Percentiles rank a stretch among this genome's conserved stretches.
Conservation (phyloP, 2,113 vertebrate species). For the Steatornis caripensis region DNA sequence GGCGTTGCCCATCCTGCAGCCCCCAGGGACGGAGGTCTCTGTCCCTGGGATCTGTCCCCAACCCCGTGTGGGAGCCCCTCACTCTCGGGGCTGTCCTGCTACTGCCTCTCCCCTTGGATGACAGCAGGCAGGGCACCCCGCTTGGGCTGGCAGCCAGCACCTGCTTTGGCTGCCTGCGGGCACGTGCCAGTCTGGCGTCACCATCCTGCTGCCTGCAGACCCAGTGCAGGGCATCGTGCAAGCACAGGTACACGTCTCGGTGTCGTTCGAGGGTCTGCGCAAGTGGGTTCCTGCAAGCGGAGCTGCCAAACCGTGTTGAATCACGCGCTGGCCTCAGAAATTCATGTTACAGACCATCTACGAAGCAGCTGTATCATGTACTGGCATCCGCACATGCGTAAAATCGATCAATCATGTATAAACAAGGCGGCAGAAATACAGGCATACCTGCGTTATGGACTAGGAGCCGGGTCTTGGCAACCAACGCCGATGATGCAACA, state of each 20-base stretch:
- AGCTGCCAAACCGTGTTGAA: neutral
- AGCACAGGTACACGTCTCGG: rapidly evolving
- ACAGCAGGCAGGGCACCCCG: neutral
- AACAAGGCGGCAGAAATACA: neutral
- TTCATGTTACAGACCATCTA: neutral
- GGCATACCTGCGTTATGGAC: rapidly evolving
- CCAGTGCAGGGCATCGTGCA: rapidly evolving
- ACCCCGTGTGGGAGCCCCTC: rapidly evolving
- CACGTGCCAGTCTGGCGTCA: neutral
- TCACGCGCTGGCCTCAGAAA: neutral
- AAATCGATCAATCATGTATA: neutral
- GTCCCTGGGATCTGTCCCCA: neutral
- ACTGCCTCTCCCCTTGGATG: neutral
- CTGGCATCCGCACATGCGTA: neutral
- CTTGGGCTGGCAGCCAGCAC: neutral
- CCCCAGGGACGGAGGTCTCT: neutral
- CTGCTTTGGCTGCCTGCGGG: rapidly evolving
- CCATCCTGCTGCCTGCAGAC: neutral
- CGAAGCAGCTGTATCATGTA: neutral
- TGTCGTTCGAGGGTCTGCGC: neutral
- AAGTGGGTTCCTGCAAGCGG: neutral
- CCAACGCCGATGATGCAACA: neutral
- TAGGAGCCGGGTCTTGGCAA: neutral
- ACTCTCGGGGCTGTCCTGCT: neutral
- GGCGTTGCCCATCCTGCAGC: neutral